Percentiles rank a stretch among this genome's conserved stretches.
These are phyloP conservation scores for Agrochola litura DNA, from an alignment of 2,888 invertebrate species.

Conservation along the genomic window DNA sequence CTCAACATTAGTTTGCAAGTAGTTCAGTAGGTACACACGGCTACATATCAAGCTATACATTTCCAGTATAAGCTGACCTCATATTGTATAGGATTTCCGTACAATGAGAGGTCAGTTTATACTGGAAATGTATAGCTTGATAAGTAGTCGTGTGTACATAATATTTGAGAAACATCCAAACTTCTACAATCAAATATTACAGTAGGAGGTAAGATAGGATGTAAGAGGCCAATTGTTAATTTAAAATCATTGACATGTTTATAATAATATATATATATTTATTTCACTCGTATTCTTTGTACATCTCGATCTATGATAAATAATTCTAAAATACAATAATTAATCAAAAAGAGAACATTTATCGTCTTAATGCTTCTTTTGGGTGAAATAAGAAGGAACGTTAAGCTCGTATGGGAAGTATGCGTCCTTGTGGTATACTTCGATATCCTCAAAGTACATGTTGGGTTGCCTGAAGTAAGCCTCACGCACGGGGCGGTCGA, in stretches of 20 bases:
- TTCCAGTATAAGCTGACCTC: too few species aligned
- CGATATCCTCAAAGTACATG: constrained; percentile 91
- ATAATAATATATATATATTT: constrained; percentile 14
- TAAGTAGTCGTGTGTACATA: too few species aligned
- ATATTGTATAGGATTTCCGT: too few species aligned
- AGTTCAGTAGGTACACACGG: background rate
- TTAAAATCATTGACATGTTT: constrained; percentile 2
- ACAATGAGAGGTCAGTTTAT: too few species aligned
- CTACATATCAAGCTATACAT: too few species aligned
- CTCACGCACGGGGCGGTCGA: constrained; percentile 88
- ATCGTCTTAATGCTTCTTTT: constrained; percentile 51
- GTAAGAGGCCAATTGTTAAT: background rate
- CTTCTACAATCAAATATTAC: background rate
- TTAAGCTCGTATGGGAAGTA: constrained; percentile 76
- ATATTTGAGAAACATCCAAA: background rate
- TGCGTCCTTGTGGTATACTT: constrained; percentile 88
- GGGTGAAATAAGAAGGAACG: constrained; percentile 70
- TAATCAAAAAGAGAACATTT: background rate
- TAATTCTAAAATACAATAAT: constrained; percentile 18
- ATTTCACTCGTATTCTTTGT: constrained; percentile 44
- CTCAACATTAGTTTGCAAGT: background rate
- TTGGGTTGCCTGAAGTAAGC: constrained; percentile 89
- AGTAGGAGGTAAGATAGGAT: background rate
- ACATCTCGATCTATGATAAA: constrained; percentile 36
- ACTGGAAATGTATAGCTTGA: too few species aligned